phyloP scores from a whole-genome alignment of 2,797 vertebrate genomes.

The Acanthis flammea region DNA sequence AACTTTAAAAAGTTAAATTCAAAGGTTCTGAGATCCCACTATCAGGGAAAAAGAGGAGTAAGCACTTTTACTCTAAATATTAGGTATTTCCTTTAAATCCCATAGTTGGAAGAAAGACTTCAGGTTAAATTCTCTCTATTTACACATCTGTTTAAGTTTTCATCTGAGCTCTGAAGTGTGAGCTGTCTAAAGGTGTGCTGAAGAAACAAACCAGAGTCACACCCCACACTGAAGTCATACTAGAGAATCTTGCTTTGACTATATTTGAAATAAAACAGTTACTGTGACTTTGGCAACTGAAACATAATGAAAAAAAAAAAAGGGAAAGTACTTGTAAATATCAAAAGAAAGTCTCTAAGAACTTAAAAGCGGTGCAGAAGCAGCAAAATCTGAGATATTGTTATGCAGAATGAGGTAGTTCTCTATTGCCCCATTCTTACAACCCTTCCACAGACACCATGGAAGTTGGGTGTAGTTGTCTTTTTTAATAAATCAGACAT shows the following conservation, averaged over 20 bases:
- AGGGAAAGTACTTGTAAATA: not conserved
- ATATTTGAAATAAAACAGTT: not conserved
- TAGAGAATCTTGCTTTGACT: not conserved
- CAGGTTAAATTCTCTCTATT: not conserved
- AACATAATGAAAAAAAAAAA: not conserved
- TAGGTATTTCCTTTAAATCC: not conserved
- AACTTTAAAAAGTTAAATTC: constrained; percentile 25
- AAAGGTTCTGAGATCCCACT: not conserved
- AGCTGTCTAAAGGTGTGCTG: not conserved
- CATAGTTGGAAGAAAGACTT: not conserved
- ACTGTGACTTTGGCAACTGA: not conserved
- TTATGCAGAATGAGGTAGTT: not conserved
- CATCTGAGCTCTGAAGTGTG: not conserved
- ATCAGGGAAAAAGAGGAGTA: not conserved
- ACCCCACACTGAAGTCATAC: not conserved
- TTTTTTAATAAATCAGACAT: not conserved
- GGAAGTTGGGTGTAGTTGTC: not conserved
- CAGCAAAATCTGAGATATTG: not conserved
- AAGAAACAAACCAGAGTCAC: not conserved
- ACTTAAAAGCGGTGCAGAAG: not conserved
- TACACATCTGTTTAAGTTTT: not conserved
- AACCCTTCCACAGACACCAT: not conserved
- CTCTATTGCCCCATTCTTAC: not conserved
- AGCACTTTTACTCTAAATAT: not conserved
- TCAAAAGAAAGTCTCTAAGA: not conserved